Base-by-base conservation (phyloP, 2,797 vertebrate genomes). In the Myotis vivesi region DNA sequence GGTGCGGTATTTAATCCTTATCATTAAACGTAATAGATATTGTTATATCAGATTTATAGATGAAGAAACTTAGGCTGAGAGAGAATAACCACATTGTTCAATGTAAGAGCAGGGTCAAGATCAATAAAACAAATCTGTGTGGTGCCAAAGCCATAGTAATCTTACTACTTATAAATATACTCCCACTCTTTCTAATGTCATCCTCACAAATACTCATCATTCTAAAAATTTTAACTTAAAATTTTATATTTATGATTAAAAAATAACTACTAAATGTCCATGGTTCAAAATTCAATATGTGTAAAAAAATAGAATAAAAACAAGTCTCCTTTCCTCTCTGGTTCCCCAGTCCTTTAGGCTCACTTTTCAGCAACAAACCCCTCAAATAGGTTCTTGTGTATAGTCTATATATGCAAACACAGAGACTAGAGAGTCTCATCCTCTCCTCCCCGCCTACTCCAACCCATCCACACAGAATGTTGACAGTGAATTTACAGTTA, bases 241-340 rank as follows among this genome's bases (percentile, higher is more conserved):
- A 0, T 10, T 89, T 82, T 46, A 62, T 79, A 77, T 49, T 76
- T 75, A 64, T 73, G 20, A 91, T 86, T 62, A 22, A 71, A 69
- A 76, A 71, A 16, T 64, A 89, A 89, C 19, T 72, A 36, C 19
- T 33, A 5, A 28, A 11, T 4, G 6, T 33, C 5, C 33, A 33
- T 64, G 38, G 41, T 62, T 89, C 59, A 80, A 94, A 96, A 83
- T 81, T 49, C 9, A 77, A 81, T 80, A 92, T 51, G n/a, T 30
- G 10, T 13, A n/a, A 68, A 96, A 36, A 8, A 17, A 33, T n/a
- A 25, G 13, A 80, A 72, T 30, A 25, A 68, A 59, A 81, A 79
- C 33, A 44, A 68, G 5, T 49, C 5, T 72, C 28, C 4, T 38
- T 84, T 73, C 2, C 4, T 53, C 41, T 87, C 71, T 80, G 83